A percentile compares a stretch with the other conserved stretches of the same genome.
Conservation (phyloP, 1,140 invertebrate species). For the Zaprionus davidi region DNA sequence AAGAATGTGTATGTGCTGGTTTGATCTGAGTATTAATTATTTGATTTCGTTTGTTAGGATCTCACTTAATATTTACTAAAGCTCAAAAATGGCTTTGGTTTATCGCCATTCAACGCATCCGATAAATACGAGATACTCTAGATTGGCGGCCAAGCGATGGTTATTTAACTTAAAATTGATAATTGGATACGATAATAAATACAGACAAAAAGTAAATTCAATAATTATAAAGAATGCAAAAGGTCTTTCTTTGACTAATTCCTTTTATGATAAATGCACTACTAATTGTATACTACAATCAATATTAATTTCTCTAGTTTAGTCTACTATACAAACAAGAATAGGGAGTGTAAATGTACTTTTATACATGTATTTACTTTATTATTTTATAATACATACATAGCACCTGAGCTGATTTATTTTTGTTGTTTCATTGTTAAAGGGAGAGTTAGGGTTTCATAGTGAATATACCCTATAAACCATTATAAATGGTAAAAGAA, state of each 20-base stretch:
- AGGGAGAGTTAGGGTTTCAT: no score
- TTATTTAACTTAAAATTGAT: not conserved
- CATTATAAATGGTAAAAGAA: no score
- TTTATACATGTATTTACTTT: not conserved
- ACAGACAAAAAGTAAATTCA: slow-evolving; percentile 43
- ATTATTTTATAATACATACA: not conserved
- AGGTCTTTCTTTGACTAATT: slow-evolving; percentile 19
- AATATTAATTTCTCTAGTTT: slow-evolving; percentile 11
- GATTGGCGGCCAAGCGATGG: not conserved
- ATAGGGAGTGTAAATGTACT: slow-evolving; percentile 6
- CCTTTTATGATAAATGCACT: slow-evolving; percentile 35
- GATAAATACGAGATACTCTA: not conserved
- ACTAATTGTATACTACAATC: slow-evolving; percentile 15
- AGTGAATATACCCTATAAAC: no score
- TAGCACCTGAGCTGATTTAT: not conserved
- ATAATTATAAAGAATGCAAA: slow-evolving; percentile 14
- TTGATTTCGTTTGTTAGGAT: not conserved
- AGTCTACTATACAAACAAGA: not conserved
- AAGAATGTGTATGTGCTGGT: not conserved
- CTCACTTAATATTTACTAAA: not conserved
- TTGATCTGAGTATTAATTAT: not conserved
- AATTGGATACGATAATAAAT: slow-evolving; percentile 34
- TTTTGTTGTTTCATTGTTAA: no score
- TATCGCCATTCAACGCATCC: not conserved
- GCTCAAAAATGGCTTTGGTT: not conserved